phyloP scores from a whole-genome alignment of 1,140 invertebrate species.

The Drosophila arizonae region DNA sequence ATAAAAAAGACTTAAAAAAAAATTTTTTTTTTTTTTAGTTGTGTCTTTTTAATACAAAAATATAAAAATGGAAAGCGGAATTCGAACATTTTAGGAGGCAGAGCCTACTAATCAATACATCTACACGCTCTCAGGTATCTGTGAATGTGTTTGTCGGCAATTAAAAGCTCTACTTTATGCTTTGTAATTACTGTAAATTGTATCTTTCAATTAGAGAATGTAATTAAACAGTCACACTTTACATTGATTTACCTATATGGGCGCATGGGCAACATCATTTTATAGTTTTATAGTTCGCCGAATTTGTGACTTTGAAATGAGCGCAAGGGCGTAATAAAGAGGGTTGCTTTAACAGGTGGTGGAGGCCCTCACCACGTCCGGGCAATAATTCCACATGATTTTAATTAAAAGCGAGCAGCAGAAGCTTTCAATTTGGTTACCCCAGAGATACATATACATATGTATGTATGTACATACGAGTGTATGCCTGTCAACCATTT shows the following conservation, averaged over 20 bases:
- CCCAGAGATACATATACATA: not conserved
- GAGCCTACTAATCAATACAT: not conserved
- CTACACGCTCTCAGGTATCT: too few species aligned
- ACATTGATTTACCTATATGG: conserved; percentile 8
- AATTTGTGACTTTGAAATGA: conserved; percentile 11
- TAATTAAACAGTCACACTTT: not conserved
- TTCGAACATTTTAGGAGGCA: not conserved
- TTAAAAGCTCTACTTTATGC: not conserved
- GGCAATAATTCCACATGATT: conserved; percentile 13
- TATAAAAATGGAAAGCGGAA: not conserved
- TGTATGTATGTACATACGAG: not conserved
- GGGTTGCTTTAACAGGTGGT: not conserved
- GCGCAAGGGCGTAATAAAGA: not conserved
- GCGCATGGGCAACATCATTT: not conserved
- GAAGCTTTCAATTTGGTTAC: not conserved
- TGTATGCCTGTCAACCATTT: not conserved
- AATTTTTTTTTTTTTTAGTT: too few species aligned
- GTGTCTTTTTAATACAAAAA: not conserved
- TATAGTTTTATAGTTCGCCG: conserved; percentile 1
- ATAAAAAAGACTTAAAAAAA: not conserved
- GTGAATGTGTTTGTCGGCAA: not conserved
- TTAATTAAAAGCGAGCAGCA: conserved; percentile 26
- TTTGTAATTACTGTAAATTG: not conserved
- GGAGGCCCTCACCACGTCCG: conserved; percentile 1
- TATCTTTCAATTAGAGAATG: not conserved